Percentiles rank a stretch among this genome's conserved stretches.
Evolutionary conservation across 1,140 invertebrate species (phyloP).

Genomic region (Druon quercuslanigerum): DNA sequence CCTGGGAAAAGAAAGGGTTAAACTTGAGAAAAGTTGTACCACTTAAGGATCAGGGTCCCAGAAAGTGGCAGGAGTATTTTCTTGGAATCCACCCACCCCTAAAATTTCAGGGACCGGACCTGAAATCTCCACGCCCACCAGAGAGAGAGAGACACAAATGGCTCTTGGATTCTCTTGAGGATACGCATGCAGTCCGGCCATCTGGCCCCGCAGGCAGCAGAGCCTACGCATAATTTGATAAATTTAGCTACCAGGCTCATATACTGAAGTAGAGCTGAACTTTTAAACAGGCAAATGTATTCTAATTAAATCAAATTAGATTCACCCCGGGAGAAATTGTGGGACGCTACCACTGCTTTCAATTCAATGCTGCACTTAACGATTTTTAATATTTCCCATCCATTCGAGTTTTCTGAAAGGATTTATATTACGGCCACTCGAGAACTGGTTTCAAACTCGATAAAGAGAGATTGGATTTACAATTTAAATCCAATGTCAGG

Average conservation of each 20-base stretch:
- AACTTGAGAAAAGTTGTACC: conserved; percentile 48
- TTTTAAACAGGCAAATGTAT: conserved; percentile 68
- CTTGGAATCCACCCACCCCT: conserved; percentile 33
- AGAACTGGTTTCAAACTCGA: neutral
- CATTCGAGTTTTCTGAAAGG: neutral
- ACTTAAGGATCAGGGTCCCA: conserved; percentile 10
- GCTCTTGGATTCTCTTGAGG: neutral
- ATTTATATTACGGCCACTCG: neutral
- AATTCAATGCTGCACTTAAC: neutral
- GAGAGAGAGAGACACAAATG: conserved; percentile 3
- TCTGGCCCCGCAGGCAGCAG: neutral
- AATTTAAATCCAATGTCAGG: no score
- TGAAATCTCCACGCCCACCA: conserved; percentile 47
- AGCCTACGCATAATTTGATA: conserved; percentile 66
- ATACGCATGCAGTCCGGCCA: neutral
- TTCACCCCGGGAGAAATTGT: conserved; percentile 50
- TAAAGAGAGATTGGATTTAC: no score
- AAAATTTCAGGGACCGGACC: conserved; percentile 44
- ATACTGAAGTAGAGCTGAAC: conserved; percentile 60
- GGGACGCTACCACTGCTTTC: no score
- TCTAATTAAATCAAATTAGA: conserved; percentile 70
- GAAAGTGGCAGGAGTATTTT: neutral
- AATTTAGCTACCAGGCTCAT: conserved; percentile 69
- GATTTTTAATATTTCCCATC: neutral
- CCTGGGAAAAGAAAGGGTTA: conserved; percentile 44